Conservation (phyloP, 2,797 vertebrate species). For the Micromesistius poutassou region DNA sequence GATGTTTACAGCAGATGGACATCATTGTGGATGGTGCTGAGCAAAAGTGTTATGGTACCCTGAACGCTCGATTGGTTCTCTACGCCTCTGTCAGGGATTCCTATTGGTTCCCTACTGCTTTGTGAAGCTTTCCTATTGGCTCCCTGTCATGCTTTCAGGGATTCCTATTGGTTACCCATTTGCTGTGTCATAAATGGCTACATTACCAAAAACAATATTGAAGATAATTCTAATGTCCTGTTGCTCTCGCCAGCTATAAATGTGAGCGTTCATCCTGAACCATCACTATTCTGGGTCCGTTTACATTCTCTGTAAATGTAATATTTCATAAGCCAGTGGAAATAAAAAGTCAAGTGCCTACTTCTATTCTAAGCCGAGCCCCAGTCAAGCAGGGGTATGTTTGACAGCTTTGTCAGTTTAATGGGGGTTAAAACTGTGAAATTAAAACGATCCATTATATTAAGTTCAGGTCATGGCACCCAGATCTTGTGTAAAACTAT, state of each 20-base stretch:
- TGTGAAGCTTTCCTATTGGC: too few species aligned
- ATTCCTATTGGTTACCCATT: too few species aligned
- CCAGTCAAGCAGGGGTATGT: background rate
- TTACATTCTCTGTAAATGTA: background rate
- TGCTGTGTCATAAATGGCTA: too few species aligned
- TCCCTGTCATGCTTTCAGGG: too few species aligned
- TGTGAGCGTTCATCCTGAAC: too few species aligned
- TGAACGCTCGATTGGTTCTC: background rate
- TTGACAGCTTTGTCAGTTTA: background rate
- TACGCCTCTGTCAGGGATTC: too few species aligned
- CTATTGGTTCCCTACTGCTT: too few species aligned
- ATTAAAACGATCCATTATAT: background rate
- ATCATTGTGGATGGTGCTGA: background rate
- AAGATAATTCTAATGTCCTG: too few species aligned
- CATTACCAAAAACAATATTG: too few species aligned
- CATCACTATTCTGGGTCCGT: background rate
- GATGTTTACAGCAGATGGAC: background rate
- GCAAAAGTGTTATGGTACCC: background rate
- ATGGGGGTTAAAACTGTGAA: background rate
- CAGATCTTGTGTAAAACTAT: background rate
- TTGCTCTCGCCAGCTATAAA: too few species aligned
- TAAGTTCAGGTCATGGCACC: background rate
- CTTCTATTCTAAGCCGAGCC: background rate
- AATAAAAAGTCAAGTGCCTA: background rate
- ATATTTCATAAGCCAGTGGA: background rate